A percentile compares a stretch with the other conserved stretches of the same genome.
Conservation (phyloP, 2,113 vertebrate genomes). For the sheep (Ovis aries) region DNA sequence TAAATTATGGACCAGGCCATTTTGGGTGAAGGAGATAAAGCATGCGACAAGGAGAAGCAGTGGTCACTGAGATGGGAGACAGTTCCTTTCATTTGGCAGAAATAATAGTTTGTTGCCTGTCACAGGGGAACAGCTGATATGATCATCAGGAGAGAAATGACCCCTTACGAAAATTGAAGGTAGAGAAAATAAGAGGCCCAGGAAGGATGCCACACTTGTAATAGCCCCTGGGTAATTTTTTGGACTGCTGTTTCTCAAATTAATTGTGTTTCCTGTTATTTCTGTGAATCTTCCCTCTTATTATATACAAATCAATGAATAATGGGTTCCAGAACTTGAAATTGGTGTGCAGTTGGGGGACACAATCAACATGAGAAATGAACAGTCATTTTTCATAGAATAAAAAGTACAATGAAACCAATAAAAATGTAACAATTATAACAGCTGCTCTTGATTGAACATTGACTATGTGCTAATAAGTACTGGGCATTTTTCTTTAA, state of each 20-base stretch:
- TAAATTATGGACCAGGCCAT: not conserved
- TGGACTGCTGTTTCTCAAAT: conserved; percentile 38
- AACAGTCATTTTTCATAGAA: not conserved
- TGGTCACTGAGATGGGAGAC: not conserved
- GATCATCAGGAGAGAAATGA: conserved; percentile 24
- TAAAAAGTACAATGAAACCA: not conserved
- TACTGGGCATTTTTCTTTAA: not conserved
- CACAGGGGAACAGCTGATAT: not conserved
- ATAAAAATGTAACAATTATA: not conserved
- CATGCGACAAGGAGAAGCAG: not conserved
- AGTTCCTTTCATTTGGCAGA: conserved; percentile 24
- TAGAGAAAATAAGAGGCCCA: conserved; percentile 38
- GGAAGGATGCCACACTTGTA: conserved; percentile 25
- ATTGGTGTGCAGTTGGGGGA: not conserved
- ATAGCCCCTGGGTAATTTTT: conserved; percentile 29
- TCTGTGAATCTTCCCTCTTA: not conserved
- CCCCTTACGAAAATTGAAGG: not conserved
- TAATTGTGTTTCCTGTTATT: conserved; percentile 60
- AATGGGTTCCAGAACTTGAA: conserved; percentile 14
- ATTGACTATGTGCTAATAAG: not conserved
- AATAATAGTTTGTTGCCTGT: not conserved
- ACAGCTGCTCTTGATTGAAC: not conserved
- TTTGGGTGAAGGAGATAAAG: not conserved
- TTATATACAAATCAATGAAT: not conserved
- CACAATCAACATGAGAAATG: not conserved